phyloP scores from a whole-genome alignment of 2,888 invertebrate genomes.

The Tinea trinotella region DNA sequence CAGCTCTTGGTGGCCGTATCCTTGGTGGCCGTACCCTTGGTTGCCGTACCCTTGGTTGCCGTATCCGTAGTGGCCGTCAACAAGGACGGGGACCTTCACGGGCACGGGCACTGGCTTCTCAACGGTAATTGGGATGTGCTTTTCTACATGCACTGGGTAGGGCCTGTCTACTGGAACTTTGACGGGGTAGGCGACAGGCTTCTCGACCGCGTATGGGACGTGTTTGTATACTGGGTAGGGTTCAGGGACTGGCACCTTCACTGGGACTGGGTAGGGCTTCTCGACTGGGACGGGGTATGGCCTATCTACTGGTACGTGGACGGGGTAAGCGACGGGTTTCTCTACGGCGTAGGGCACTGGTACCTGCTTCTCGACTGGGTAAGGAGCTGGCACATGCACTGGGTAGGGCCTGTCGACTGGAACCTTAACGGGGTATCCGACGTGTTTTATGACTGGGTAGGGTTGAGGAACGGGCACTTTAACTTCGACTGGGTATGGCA shows the following conservation, averaged over 20 bases:
- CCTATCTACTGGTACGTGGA: slow-evolving; percentile 75
- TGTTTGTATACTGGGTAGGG: slow-evolving; percentile 78
- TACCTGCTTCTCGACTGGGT: slow-evolving; percentile 75
- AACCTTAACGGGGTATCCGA: slow-evolving; percentile 77
- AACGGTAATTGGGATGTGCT: slow-evolving; percentile 55
- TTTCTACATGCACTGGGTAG: slow-evolving; percentile 71
- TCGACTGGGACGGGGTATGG: slow-evolving; percentile 72
- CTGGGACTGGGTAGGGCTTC: slow-evolving; percentile 65
- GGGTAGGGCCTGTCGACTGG: slow-evolving; percentile 80
- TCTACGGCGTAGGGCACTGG: slow-evolving; percentile 75
- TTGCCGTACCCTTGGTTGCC: slow-evolving; percentile 26
- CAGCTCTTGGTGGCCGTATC: slow-evolving; percentile 16
- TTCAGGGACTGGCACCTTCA: slow-evolving; percentile 72
- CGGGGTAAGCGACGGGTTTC: slow-evolving; percentile 74
- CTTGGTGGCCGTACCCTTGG: slow-evolving; percentile 23
- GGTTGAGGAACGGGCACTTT: slow-evolving; percentile 84
- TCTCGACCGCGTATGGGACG: slow-evolving; percentile 74
- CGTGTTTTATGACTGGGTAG: slow-evolving; percentile 78
- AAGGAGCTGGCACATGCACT: slow-evolving; percentile 75
- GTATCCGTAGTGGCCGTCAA: slow-evolving; percentile 38
- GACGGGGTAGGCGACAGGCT: slow-evolving; percentile 74
- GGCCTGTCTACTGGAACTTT: slow-evolving; percentile 78
- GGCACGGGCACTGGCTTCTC: slow-evolving; percentile 72
- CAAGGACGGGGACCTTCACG: slow-evolving; percentile 62
- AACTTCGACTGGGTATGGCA: slow-evolving; percentile 80